A percentile compares a stretch with the other conserved stretches of the same genome.
Conservation (phyloP, 2,888 invertebrate species). For the Helleia helle region DNA sequence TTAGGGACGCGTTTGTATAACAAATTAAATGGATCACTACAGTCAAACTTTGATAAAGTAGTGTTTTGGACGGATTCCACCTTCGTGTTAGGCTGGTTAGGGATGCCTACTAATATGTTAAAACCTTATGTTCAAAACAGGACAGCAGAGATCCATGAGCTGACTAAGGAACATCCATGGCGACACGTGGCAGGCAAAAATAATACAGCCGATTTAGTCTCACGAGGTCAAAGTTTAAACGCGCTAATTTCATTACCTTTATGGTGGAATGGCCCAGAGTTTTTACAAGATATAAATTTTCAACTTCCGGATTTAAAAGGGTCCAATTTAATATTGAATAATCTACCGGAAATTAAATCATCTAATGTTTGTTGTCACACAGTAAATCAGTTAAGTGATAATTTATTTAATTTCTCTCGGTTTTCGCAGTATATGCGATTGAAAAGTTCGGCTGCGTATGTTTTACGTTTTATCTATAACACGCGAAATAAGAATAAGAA, state of each 20-base stretch:
- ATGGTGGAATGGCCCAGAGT: constrained; percentile 14
- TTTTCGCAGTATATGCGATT: constrained; percentile 15
- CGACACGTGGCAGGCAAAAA: not conserved
- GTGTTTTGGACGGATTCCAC: constrained; percentile 24
- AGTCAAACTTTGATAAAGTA: constrained; percentile 14
- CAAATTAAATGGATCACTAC: constrained; percentile 15
- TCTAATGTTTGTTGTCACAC: constrained; percentile 1
- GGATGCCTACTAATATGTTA: constrained; percentile 19
- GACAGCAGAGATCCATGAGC: constrained; percentile 18
- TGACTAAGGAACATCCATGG: constrained; percentile 14
- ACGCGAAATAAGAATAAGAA: not conserved
- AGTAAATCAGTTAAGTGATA: too few relatives aligned
- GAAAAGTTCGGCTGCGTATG: constrained; percentile 12
- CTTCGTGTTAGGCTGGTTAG: constrained; percentile 23
- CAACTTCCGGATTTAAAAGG: too few relatives aligned
- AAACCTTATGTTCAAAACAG: constrained; percentile 24
- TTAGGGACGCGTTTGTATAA: constrained; percentile 19
- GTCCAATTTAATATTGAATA: too few relatives aligned
- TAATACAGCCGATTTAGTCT: not conserved
- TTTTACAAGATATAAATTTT: constrained; percentile 4
- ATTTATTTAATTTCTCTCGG: constrained; percentile 11
- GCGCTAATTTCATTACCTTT: not conserved
- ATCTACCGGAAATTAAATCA: constrained; percentile 12
- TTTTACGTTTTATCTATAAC: constrained; percentile 1
- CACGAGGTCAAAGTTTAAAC: not conserved